Conservation (phyloP, 2,888 invertebrate species). For the Beris chalybata region DNA sequence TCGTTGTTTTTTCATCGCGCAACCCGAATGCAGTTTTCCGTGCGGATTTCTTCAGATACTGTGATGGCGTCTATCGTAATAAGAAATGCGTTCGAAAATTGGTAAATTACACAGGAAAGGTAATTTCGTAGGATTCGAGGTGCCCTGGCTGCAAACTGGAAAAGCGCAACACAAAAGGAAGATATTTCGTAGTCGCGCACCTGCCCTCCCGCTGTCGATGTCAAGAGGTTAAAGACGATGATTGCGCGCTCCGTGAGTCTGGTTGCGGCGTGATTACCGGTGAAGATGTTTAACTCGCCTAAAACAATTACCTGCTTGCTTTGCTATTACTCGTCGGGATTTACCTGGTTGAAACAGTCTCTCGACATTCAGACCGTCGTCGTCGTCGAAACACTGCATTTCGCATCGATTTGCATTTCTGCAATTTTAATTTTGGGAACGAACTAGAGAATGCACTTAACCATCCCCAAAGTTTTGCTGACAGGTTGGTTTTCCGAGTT, state of each 20-base stretch:
- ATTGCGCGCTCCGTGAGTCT: conserved; percentile 33
- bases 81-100: conserved; percentile 38
- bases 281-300: conserved; percentile 30
- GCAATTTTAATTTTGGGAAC: conserved; percentile 36
- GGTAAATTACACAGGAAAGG: conserved; percentile 38
- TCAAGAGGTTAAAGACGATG: conserved; percentile 37
- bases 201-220: conserved; percentile 12
- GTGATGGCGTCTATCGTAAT: conserved; percentile 15
- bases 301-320: conserved; percentile 28
- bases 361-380: no score
- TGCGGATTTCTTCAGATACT: conserved; percentile 11
- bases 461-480: conserved; percentile 6
- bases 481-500: not conserved
- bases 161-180: conserved; percentile 13
- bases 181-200: no score
- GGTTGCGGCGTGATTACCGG: conserved; percentile 30
- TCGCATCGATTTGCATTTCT: conserved; percentile 35
- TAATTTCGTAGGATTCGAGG: conserved; percentile 18
- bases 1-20: not conserved
- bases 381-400: conserved; percentile 13
- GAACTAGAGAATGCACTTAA: conserved; percentile 38
- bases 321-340: not conserved
- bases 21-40: conserved; percentile 12
- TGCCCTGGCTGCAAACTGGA: conserved; percentile 1
- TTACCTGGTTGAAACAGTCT: not conserved